Percentiles rank a stretch among this genome's conserved stretches.
Conservation (phyloP, 2,888 invertebrate species). For the Oscheius sp. region DNA sequence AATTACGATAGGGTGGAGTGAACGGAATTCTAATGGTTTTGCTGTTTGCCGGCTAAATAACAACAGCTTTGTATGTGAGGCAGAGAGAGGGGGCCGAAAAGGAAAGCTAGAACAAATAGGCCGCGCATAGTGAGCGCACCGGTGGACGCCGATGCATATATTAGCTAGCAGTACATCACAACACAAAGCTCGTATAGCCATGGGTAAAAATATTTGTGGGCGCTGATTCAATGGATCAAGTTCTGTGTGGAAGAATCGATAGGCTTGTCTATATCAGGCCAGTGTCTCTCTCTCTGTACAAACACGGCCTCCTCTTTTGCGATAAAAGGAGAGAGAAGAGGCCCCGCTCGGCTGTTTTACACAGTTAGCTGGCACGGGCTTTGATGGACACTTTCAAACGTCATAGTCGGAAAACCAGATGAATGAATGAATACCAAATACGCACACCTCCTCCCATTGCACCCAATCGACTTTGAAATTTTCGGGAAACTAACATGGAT, state of each 20-base stretch:
- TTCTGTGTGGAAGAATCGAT: constrained; percentile 14
- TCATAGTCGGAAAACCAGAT: constrained; percentile 17
- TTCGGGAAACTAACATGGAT: background rate
- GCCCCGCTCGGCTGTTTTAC: constrained; percentile 1
- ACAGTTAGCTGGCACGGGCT: constrained; percentile 20
- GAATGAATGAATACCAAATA: constrained; percentile 38
- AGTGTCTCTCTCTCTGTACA: constrained; percentile 7
- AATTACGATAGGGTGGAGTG: background rate
- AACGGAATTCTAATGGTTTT: constrained; percentile 10
- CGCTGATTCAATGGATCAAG: constrained; percentile 17
- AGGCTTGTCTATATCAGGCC: constrained; percentile 14
- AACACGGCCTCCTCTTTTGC: constrained; percentile 8
- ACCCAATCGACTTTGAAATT: constrained; percentile 24
- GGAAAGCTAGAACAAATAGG: constrained; percentile 37
- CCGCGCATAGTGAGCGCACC: constrained; percentile 35
- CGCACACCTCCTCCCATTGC: constrained; percentile 18
- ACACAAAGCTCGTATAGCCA: too few relatives aligned
- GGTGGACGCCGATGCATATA: constrained; percentile 32
- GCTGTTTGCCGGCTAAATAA: constrained; percentile 20
- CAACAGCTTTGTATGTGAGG: constrained; percentile 34
- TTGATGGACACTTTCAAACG: constrained; percentile 18
- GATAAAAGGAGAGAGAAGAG: constrained; percentile 24
- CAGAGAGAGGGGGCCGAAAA: constrained; percentile 18
- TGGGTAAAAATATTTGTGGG: background rate
- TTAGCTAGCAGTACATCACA: constrained; percentile 27